Percentiles rank a stretch among this genome's conserved stretches.
phyloP scores from a whole-genome alignment of 2,797 vertebrate genomes.

The Cyclura pinguis region DNA sequence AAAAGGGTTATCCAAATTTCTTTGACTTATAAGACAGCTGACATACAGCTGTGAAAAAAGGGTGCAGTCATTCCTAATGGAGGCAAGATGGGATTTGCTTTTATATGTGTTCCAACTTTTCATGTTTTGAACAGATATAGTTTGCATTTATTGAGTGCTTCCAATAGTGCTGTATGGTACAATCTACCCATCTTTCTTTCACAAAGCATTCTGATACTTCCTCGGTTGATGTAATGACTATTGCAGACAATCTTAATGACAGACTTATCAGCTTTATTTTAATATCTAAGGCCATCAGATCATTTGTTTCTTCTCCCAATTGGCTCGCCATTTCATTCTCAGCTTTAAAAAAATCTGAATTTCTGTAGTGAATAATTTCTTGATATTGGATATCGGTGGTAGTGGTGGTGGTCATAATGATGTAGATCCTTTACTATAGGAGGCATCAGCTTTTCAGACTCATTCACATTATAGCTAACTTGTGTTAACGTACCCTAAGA shows the following conservation, averaged over 20 bases:
- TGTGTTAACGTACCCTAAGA: too few species aligned
- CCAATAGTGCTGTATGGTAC: neutral
- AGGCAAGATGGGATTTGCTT: slow-evolving; percentile 3
- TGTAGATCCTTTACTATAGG: too few species aligned
- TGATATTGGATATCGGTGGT: too few species aligned
- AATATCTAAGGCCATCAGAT: neutral
- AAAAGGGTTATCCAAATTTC: neutral
- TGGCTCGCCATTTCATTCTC: slow-evolving; percentile 3
- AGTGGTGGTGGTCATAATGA: neutral
- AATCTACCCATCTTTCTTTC: slow-evolving; percentile 11
- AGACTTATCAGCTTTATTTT: neutral
- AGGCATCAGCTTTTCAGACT: neutral
- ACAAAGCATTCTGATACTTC: neutral
- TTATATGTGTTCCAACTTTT: neutral
- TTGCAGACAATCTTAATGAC: neutral
- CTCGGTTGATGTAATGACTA: neutral
- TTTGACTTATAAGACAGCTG: neutral
- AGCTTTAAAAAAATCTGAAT: neutral
- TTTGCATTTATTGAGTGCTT: slow-evolving; percentile 22
- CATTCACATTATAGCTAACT: neutral
- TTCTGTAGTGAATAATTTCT: neutral
- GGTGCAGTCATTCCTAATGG: slow-evolving; percentile 14
- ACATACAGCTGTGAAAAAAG: slow-evolving; percentile 11
- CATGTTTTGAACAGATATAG: slow-evolving; percentile 1
- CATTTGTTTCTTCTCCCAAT: neutral